Evolutionary conservation across 2,113 vertebrate genomes (phyloP).

Genomic region (Ctenomys sociabilis): DNA sequence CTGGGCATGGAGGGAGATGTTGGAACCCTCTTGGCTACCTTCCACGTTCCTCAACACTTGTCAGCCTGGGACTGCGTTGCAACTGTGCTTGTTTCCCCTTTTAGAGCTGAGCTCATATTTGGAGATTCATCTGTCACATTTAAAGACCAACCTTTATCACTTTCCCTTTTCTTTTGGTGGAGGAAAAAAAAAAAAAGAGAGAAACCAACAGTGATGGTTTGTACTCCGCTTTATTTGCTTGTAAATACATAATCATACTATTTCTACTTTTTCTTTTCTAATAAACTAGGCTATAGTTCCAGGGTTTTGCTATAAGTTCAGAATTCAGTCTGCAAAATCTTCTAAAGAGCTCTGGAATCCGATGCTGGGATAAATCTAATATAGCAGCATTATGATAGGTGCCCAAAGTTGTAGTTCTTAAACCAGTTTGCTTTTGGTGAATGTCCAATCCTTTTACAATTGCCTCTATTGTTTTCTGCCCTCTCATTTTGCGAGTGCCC

Average conservation of each 20-base stretch:
- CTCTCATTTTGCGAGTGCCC: slow-evolving; percentile 61
- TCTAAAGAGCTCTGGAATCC: slow-evolving; percentile 47
- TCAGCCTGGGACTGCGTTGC: neutral
- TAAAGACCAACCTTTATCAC: neutral
- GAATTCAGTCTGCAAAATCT: slow-evolving; percentile 16
- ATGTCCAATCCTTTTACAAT: slow-evolving; percentile 53
- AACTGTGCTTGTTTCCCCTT: neutral
- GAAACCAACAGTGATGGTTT: neutral
- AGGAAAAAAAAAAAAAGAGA: slow-evolving; percentile 47
- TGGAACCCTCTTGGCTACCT: neutral
- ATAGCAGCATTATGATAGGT: neutral
- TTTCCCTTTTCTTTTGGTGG: slow-evolving; percentile 57
- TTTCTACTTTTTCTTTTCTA: neutral
- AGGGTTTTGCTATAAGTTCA: slow-evolving; percentile 27
- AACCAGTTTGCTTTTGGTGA: slow-evolving; percentile 66
- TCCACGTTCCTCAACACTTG: neutral
- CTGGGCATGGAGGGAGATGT: slow-evolving; percentile 5
- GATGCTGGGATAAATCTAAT: slow-evolving; percentile 23
- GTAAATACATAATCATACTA: slow-evolving; percentile 51
- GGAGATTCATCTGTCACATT: slow-evolving; percentile 21
- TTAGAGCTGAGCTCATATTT: neutral
- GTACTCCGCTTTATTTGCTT: slow-evolving; percentile 61
- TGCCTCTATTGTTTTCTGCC: slow-evolving; percentile 47
- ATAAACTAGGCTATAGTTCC: slow-evolving; percentile 16
- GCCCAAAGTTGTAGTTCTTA: slow-evolving; percentile 51